Evolutionary conservation across 2,113 vertebrate species (phyloP).

Genomic region (Rhea americana): DNA sequence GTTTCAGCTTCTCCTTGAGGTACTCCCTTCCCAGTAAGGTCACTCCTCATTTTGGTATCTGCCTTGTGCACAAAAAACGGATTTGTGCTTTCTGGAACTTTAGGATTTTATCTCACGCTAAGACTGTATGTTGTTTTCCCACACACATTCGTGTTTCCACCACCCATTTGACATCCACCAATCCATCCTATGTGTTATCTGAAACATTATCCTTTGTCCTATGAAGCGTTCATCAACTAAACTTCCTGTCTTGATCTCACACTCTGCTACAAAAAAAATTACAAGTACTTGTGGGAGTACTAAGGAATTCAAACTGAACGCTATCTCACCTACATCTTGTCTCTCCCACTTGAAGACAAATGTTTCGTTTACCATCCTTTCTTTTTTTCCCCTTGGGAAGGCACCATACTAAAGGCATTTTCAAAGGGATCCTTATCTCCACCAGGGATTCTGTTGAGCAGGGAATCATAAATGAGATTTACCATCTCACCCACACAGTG

Average conservation of each 20-base stretch:
- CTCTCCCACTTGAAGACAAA: neutral
- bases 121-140: neutral
- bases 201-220: neutral
- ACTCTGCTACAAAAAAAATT: neutral
- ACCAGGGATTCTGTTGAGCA: neutral
- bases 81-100: neutral
- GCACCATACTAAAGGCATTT: neutral
- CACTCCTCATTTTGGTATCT: neutral
- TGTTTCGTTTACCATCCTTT: neutral
- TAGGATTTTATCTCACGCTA: neutral
- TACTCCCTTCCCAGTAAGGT: neutral
- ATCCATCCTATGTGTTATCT: neutral
- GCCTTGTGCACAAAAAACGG: neutral
- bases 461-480: neutral
- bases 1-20: neutral
- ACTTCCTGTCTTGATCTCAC: neutral
- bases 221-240: neutral
- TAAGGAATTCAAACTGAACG: constrained; percentile 2
- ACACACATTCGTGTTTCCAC: neutral
- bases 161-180: neutral
- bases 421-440: constrained; percentile 4
- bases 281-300: neutral
- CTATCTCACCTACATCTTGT: neutral
- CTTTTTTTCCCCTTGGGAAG: neutral
- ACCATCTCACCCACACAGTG: neutral